Evolutionary conservation across 2,888 invertebrate genomes (phyloP).

Genomic region (Phaonia tiefii): DNA sequence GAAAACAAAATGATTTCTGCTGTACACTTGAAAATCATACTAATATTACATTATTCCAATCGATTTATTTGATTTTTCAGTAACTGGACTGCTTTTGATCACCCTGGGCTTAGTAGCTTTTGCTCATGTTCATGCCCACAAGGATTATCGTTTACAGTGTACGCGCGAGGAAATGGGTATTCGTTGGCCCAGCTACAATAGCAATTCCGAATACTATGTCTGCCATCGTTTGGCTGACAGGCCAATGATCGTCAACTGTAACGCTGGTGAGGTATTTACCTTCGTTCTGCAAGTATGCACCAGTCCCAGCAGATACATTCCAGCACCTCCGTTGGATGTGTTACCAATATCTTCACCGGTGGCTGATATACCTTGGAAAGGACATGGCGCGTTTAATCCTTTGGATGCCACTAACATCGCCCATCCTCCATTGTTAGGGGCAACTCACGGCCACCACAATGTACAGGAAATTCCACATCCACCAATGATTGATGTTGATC

Average conservation of each 20-base stretch:
- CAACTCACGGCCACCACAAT: not conserved
- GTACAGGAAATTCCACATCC: not conserved
- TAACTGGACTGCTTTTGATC: slow-evolving; percentile 71
- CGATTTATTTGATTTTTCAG: no score
- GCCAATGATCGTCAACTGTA: slow-evolving; percentile 72
- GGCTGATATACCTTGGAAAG: slow-evolving; percentile 42
- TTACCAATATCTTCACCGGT: slow-evolving; percentile 73
- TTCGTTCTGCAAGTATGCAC: slow-evolving; percentile 77
- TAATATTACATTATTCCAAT: no score
- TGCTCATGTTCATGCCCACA: slow-evolving; percentile 72
- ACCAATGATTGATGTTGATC: not conserved
- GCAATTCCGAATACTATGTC: slow-evolving; percentile 75
- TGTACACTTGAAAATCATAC: no score
- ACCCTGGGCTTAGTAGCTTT: slow-evolving; percentile 71
- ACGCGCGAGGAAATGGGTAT: slow-evolving; percentile 74
- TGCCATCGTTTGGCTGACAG: slow-evolving; percentile 73
- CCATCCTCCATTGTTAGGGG: slow-evolving; percentile 44
- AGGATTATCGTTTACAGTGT: slow-evolving; percentile 74
- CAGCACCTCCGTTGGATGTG: slow-evolving; percentile 73
- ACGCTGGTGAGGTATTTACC: slow-evolving; percentile 75
- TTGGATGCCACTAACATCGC: slow-evolving; percentile 22
- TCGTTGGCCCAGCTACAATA: slow-evolving; percentile 78
- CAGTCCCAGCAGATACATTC: slow-evolving; percentile 73
- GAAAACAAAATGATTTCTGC: no score
- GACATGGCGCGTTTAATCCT: slow-evolving; percentile 27